phyloP scores from a whole-genome alignment of 2,888 invertebrate genomes.

The Orthosia cruda region DNA sequence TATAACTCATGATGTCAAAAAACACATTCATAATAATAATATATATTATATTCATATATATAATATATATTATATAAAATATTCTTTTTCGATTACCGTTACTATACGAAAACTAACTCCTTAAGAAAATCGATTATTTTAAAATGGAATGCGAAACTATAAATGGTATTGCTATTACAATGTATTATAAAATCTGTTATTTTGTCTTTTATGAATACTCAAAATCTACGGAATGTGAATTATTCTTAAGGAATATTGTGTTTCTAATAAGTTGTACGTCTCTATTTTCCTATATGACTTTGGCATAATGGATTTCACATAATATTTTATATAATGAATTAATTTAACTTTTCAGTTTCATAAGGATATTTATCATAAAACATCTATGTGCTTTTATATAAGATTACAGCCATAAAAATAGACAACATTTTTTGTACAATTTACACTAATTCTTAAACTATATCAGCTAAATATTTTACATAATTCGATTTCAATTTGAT shows the following conservation, averaged over 20 bases:
- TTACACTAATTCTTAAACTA: conserved; percentile 58
- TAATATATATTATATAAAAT: neutral
- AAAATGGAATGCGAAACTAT: conserved; percentile 33
- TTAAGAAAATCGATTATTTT: conserved; percentile 2
- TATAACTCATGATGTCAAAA: conserved; percentile 5
- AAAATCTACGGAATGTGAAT: conserved; percentile 49
- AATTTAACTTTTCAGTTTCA: conserved; percentile 24
- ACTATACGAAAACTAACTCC: neutral
- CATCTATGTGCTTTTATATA: conserved; percentile 57
- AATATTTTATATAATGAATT: conserved; percentile 8
- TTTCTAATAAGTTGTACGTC: conserved; percentile 8
- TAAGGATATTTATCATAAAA: conserved; percentile 17
- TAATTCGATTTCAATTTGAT: conserved; percentile 68
- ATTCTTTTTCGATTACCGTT: neutral
- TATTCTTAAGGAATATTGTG: conserved; percentile 11
- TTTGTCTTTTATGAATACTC: conserved; percentile 27
- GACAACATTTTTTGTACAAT: conserved; percentile 75
- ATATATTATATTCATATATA: too few relatives aligned
- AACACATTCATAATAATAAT: conserved; percentile 9
- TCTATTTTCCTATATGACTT: conserved; percentile 62
- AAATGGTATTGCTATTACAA: neutral
- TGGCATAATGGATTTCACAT: conserved; percentile 79
- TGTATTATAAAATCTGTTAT: neutral
- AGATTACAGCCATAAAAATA: conserved; percentile 74
- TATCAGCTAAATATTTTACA: conserved; percentile 68